Conservation (phyloP, 2,888 invertebrate genomes). For the Alviniconcha strummeri region DNA sequence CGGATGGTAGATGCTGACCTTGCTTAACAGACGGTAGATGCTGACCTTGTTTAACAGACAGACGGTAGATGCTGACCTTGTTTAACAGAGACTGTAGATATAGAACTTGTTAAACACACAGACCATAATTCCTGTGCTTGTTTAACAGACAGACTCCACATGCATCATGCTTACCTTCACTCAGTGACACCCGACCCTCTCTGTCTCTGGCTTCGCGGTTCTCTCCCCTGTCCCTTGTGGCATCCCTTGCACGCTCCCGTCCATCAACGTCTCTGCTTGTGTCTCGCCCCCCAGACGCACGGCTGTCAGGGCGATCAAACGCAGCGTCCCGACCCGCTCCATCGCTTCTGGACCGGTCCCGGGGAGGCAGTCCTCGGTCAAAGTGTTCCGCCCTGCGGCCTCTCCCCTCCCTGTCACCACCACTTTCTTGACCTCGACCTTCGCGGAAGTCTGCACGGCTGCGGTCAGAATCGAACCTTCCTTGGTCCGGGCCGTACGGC, state of each 20-base stretch:
- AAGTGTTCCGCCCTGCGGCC: conserved; percentile 14
- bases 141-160: too few relatives aligned
- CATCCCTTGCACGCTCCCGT: conserved; percentile 3
- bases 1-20: too few relatives aligned
- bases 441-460: conserved; percentile 6
- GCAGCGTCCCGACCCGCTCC: conserved; percentile 8
- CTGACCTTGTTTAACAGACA: too few relatives aligned
- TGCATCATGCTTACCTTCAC: not conserved
- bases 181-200: not conserved
- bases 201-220: conserved; percentile 13
- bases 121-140: too few relatives aligned
- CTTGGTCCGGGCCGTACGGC: conserved; percentile 17
- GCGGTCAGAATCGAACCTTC: conserved; percentile 16
- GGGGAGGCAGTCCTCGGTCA: conserved; percentile 3
- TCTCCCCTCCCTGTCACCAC: conserved; percentile 19
- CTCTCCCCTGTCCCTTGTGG: conserved; percentile 22
- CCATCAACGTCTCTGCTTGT: not conserved
- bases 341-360: not conserved
- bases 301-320: conserved; percentile 19
- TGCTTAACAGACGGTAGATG: too few relatives aligned
- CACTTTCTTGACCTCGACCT: conserved; percentile 1
- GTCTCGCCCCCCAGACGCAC: not conserved
- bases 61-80: too few relatives aligned
- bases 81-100: too few relatives aligned
- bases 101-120: too few relatives aligned